These are phyloP conservation scores for Nasalis larvatus DNA, from an alignment of 2,113 vertebrate genomes.

Conservation along the genomic window DNA sequence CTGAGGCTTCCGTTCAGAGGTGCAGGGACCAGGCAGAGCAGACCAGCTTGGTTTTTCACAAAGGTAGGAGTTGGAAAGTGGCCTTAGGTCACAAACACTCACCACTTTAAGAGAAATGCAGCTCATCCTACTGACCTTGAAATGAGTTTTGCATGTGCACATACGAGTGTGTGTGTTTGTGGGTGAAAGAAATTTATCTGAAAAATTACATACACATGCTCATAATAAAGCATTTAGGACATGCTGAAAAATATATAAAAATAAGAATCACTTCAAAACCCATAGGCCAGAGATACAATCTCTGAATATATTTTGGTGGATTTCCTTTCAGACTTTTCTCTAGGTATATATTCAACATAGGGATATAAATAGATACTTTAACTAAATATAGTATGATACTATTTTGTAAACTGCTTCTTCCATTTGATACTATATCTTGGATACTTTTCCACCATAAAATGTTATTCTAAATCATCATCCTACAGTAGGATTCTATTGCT, in stretches of 20 bases:
- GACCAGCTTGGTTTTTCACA: not conserved
- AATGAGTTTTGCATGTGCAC: not conserved
- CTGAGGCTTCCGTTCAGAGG: not conserved
- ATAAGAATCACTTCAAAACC: not conserved
- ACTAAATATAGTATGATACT: not conserved
- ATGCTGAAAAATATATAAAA: not conserved
- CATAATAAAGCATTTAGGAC: constrained; percentile 30
- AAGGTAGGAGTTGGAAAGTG: not conserved
- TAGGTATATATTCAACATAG: not conserved
- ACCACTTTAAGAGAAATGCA: not conserved
- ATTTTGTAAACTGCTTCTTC: not conserved
- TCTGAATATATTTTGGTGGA: constrained; percentile 15
- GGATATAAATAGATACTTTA: not conserved
- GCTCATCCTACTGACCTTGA: not conserved
- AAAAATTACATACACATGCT: constrained; percentile 16
- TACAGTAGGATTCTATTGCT: not conserved
- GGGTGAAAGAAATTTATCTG: not conserved
- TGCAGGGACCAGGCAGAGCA: not conserved
- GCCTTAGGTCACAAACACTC: not conserved
- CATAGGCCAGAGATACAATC: not conserved
- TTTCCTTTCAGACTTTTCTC: constrained; percentile 6
- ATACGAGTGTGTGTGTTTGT: not conserved
- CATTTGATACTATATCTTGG: not conserved
- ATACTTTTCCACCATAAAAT: not conserved
- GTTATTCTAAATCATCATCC: not conserved